Base-by-base conservation (phyloP, 2,113 vertebrate species). In the Austrofundulus limnaeus region DNA sequence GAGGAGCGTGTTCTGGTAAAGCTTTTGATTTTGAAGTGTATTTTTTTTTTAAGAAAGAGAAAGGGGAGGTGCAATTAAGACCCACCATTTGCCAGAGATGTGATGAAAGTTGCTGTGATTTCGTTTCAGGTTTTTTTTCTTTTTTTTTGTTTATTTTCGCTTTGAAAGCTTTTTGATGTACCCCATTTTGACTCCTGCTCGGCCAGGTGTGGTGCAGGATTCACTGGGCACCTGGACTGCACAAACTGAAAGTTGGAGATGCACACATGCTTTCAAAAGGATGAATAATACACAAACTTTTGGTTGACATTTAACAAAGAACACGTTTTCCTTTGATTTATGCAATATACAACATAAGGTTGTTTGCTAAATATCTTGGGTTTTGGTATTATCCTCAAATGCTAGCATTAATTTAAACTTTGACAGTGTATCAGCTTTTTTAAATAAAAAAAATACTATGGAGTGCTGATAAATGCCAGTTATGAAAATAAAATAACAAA, bases 111-210 rank as follows among this genome's bases (percentile, higher is more conserved):
- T 46, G 51, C 17, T 42, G 0, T 42, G 52, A 60, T 51, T 71
- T 41, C 50, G 47, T 77, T 66, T 70, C 48, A 72, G 70, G 71
- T 60, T 23, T 63, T 4, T n/a, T n/a, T n/a, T n/a, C n/a, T n/a
- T n/a, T n/a, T n/a, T n/a, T n/a, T n/a, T n/a, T n/a, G n/a, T n/a
- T n/a, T n/a, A n/a, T n/a, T n/a, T n/a, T n/a, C n/a, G 11, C 59
- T 80, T 75, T 68, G 62, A 74, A 73, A 62, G 20, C 16, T 50
- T 2, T 63, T n/a, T 34, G 28, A 28, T 24, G 24, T 31, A 47
- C 55, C 41, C 8, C 2, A 28, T 52, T n/a, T 1, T 38, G 34
- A 28, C 24, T 66, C 8, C 45, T 37, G 59, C 42, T 60, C 38
- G 23, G 45, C 6, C 41, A 43, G 39, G 41, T 50, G 59, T 6